phyloP scores from a whole-genome alignment of 2,888 invertebrate genomes.

The Cancer borealis region DNA sequence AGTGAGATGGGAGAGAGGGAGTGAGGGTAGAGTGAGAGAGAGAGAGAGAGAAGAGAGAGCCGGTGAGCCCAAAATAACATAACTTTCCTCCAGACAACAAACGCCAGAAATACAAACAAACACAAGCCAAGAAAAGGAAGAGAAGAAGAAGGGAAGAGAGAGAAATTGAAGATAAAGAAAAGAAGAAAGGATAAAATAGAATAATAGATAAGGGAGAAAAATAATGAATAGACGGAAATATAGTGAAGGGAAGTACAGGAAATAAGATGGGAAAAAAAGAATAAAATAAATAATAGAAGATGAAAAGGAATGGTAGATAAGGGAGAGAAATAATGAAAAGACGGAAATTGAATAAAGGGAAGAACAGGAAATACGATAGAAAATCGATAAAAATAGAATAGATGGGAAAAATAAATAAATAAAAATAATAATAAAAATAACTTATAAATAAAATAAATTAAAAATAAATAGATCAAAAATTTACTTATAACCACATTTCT shows the following conservation, averaged over 20 bases:
- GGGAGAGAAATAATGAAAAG: too few relatives aligned
- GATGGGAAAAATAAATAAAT: neutral
- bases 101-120: neutral
- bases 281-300: neutral
- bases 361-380: too few relatives aligned
- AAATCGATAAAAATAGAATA: neutral
- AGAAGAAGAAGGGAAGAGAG: neutral
- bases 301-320: neutral
- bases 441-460: neutral
- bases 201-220: neutral
- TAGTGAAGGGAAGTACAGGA: neutral
- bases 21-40: constrained; percentile 25
- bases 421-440: neutral
- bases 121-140: neutral
- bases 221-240: constrained; percentile 6
- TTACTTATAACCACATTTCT: too few relatives aligned
- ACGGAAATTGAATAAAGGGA: too few relatives aligned
- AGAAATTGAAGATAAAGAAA: neutral
- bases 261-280: neutral
- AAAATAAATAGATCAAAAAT: neutral
- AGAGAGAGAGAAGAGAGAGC: constrained; percentile 28
- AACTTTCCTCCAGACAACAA: neutral
- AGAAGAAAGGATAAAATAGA: neutral
- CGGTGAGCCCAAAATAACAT: neutral
- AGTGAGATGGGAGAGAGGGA: constrained; percentile 11